Percentiles rank a stretch among this genome's conserved stretches.
Evolutionary conservation across 2,797 vertebrate genomes (phyloP).

Genomic region (Ceyx erithaca): DNA sequence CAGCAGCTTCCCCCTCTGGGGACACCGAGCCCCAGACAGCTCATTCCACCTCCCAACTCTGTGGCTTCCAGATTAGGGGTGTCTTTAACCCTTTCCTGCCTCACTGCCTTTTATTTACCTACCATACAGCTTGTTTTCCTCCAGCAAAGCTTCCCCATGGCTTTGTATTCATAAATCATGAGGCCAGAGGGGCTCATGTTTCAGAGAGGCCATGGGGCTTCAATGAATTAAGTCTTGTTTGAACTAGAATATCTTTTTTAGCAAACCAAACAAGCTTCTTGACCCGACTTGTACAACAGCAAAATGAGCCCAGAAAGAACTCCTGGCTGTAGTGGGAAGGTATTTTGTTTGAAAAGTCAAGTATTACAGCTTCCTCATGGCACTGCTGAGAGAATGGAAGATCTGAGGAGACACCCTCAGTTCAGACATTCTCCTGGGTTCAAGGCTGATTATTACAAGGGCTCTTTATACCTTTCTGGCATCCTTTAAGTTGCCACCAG

Average conservation of each 20-base stretch:
- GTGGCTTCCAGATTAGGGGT: fast-evolving
- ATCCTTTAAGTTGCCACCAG: not conserved
- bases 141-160: not conserved
- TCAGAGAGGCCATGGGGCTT: slow-evolving; percentile 49
- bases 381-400: slow-evolving; percentile 31
- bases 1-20: not conserved
- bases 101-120: not conserved
- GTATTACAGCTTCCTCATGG: not conserved
- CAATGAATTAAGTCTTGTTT: slow-evolving; percentile 49
- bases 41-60: not conserved
- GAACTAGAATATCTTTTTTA: slow-evolving; percentile 37
- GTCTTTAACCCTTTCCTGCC: not conserved
- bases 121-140: not conserved
- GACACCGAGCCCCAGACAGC: not conserved
- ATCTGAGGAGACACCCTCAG: not conserved
- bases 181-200: slow-evolving; percentile 34
- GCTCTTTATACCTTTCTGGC: not conserved
- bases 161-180: slow-evolving; percentile 34
- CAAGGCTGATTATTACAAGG: not conserved
- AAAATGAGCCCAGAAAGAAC: not conserved
- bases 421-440: not conserved
- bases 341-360: not conserved
- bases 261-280: slow-evolving; percentile 53
- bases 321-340: not conserved
- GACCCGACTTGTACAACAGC: slow-evolving; percentile 16